Base-by-base conservation (phyloP, 2,888 invertebrate species). In the Sabatieria punctata region DNA sequence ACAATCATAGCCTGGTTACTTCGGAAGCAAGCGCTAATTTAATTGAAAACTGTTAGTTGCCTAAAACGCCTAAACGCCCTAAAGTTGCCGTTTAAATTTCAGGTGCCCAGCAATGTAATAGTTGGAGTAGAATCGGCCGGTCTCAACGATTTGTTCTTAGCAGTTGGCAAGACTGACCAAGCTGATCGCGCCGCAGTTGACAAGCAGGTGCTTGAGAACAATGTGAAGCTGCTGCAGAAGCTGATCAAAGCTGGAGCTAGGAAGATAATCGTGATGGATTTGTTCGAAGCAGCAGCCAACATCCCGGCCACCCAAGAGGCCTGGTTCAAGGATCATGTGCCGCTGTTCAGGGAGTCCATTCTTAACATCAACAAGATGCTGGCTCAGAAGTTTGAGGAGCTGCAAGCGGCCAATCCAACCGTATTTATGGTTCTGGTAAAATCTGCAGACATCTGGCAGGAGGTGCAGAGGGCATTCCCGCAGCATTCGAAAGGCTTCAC, bases 101-200 rank as follows among this genome's bases (percentile, higher is more conserved):
- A n/a, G n/a, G n/a, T n/a, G n/a, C n/a, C n/a, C n/a, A n/a, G n/a
- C n/a, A 30, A 30, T 15, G 30, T 11, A 11, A 30, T 30, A 11
- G 30, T 30, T 8, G 30, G 8, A 25, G 46, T 59, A 1, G 57
- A 59, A 52, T 46, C 55, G 8, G 59, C 55, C 2, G 59, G 59
- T 2, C 50, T 52, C 6, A 56, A 56, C 22, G 59, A 59, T 43
- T 56, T 57, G 41, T 59, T 59, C 45, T n/a, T n/a, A n/a, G n/a
- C n/a, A n/a, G n/a, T n/a, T n/a, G n/a, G n/a, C n/a, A n/a, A n/a
- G n/a, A n/a, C n/a, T n/a, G n/a, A n/a, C n/a, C n/a, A n/a, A n/a
- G n/a, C n/a, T n/a, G n/a, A n/a, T n/a, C 49, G 55, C 18, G 59
- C 57, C 3, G 55, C 55, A 37, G 52, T 49, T 23, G 54, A 57